These are phyloP conservation scores for Poicephalus gulielmi DNA, from an alignment of 2,113 vertebrate species.

Conservation along the genomic window DNA sequence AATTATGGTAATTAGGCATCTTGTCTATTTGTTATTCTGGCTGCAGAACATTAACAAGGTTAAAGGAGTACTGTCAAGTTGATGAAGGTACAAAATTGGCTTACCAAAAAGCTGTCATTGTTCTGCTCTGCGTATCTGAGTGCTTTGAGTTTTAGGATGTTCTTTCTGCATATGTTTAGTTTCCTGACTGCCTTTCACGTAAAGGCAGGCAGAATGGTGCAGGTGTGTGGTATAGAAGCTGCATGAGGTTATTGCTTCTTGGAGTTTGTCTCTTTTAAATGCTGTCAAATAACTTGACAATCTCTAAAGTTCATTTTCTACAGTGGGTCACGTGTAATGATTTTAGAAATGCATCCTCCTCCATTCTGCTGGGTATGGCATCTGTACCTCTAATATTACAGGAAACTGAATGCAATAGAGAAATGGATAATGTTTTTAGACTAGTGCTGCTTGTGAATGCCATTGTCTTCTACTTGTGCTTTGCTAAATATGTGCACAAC, in stretches of 20 bases:
- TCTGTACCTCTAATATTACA: neutral
- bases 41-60: neutral
- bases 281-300: neutral
- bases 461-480: neutral
- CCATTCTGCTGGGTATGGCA: neutral
- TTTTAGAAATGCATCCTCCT: neutral
- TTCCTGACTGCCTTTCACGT: neutral
- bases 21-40: constrained; percentile 6
- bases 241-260: neutral
- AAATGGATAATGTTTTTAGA: neutral
- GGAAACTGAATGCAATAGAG: neutral
- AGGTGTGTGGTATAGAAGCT: neutral
- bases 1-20: constrained; percentile 43
- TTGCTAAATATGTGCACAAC: neutral
- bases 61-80: constrained; percentile 10
- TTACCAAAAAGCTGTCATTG: neutral
- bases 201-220: neutral
- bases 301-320: neutral
- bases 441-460: neutral
- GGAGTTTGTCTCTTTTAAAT: neutral
- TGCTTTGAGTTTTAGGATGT: neutral
- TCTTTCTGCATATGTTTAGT: neutral
- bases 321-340: neutral
- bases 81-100: neutral
- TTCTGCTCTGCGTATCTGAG: neutral